Evolutionary conservation across 2,888 invertebrate genomes (phyloP), one percentile per base, ranked within the genome.

Genomic region (Nezara viridula): DNA sequence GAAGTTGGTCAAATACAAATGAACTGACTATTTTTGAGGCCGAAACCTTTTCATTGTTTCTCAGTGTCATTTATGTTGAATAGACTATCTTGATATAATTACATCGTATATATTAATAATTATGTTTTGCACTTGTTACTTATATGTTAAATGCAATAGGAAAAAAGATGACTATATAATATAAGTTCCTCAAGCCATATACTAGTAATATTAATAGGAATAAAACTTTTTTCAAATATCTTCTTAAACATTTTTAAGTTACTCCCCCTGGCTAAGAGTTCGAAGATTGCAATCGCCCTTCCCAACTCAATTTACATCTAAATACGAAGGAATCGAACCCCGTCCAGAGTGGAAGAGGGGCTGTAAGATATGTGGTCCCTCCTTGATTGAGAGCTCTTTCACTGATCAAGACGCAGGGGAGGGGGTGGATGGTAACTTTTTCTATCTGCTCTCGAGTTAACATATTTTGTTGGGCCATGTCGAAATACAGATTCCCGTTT

Each of bases 291-390:
- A 73, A 73, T 73, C 66, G 16, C 19, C 32, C 32, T 9, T 27
- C n/a, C 66, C 32, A 37, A 73, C 32, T 73, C 66, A 73, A 73
- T 73, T 73, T 73, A 73, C 66, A 73, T 73, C 37, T 73, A 73
- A 73, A 73, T 73, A 73, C 66, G 66, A 32, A 7, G 66, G 32
- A 16, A 7, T 37, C 16, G 66, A 32, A 73, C 32, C 66, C 66
- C 32, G 19, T 1, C 19, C 14, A 10, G 27, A 5, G 4, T 16
- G 27, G 27, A 60, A 37, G 16, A 1, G 66, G 32, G 16, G 37
- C 66, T 1, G 19, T 37, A 37, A 73, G 66, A 73, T 73, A 73
- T 73, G 66, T 73, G 37, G 32, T 7, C 32, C 66, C 37, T 37
- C 3, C 66, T 73, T 73, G 66, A 73, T 73, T 73, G 66, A 73